These are phyloP conservation scores for Metellina segmentata DNA, from an alignment of 2,888 invertebrate species.

Conservation along the genomic window DNA sequence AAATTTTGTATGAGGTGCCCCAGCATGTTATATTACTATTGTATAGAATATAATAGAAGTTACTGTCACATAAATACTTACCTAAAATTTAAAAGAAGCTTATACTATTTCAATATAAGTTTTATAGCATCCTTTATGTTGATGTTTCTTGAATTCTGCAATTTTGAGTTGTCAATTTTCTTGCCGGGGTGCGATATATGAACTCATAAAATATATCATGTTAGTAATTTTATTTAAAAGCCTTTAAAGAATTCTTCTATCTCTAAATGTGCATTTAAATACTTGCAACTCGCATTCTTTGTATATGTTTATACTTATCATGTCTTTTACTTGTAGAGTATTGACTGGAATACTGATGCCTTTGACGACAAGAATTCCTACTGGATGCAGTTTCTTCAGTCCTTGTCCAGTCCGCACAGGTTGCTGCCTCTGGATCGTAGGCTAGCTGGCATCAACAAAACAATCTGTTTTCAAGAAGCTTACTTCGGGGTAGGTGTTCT, in stretches of 20 bases:
- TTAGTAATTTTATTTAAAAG: not conserved
- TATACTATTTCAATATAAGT: too few species aligned
- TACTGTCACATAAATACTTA: too few species aligned
- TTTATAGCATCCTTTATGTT: too few species aligned
- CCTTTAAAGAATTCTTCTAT: not conserved
- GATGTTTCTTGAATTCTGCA: too few species aligned
- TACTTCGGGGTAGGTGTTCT: conserved; percentile 77
- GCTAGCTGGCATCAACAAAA: conserved; percentile 77
- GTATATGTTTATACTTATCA: not conserved
- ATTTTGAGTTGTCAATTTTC: too few species aligned
- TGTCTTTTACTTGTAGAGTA: conserved; percentile 60
- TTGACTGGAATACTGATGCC: conserved; percentile 77
- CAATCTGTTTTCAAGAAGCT: conserved; percentile 77
- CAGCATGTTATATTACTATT: too few species aligned
- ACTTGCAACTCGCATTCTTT: not conserved
- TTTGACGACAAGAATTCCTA: conserved; percentile 74
- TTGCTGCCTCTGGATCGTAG: conserved; percentile 76
- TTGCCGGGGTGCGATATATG: too few species aligned
- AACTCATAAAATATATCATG: too few species aligned
- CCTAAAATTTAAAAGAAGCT: too few species aligned
- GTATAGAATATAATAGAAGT: too few species aligned
- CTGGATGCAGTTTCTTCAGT: conserved; percentile 75
- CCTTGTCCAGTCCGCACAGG: conserved; percentile 73
- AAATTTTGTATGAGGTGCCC: too few species aligned
- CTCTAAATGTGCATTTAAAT: not conserved